Percentiles rank a stretch among this genome's conserved stretches.
These are phyloP conservation scores for Hepsetus odoe DNA, from an alignment of 2,113 vertebrate species.

Conservation along the genomic window DNA sequence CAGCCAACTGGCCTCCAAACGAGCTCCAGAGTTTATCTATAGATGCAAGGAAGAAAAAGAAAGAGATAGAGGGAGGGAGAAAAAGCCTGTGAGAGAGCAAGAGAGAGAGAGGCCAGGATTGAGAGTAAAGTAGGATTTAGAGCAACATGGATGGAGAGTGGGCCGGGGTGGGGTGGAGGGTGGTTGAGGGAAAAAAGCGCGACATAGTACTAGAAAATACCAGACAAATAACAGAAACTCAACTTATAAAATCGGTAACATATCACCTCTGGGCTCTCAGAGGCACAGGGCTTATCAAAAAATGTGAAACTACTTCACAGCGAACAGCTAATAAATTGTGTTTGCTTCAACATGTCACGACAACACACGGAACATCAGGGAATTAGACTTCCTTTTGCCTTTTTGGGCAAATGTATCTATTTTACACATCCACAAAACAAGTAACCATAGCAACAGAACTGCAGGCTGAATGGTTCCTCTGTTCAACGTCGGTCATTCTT, in stretches of 20 bases:
- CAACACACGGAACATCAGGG: constrained; percentile 60
- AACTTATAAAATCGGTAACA: constrained; percentile 41
- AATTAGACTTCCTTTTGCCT: constrained; percentile 61
- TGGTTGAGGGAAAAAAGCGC: too few species aligned
- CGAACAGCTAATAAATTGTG: constrained; percentile 55
- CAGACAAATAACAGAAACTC: background rate
- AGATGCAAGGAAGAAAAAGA: constrained; percentile 38
- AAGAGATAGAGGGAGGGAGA: constrained; percentile 37
- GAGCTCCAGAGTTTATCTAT: constrained; percentile 46
- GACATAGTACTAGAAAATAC: background rate
- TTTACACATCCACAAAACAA: constrained; percentile 75
- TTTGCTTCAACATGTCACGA: constrained; percentile 53
- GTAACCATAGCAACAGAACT: constrained; percentile 80
- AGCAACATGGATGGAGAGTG: background rate
- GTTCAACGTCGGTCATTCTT: constrained; percentile 67
- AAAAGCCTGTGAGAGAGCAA: constrained; percentile 42
- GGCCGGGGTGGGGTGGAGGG: background rate
- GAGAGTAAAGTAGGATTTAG: constrained; percentile 46
- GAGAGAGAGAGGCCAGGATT: constrained; percentile 41
- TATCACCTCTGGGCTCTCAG: constrained; percentile 43
- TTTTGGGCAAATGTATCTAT: constrained; percentile 70
- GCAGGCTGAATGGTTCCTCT: constrained; percentile 63
- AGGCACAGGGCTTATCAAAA: constrained; percentile 47
- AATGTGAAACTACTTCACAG: constrained; percentile 49
- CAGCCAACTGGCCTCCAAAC: constrained; percentile 53